Base-by-base conservation (phyloP, 2,113 vertebrate genomes). In the Plecturocebus donacophilus region DNA sequence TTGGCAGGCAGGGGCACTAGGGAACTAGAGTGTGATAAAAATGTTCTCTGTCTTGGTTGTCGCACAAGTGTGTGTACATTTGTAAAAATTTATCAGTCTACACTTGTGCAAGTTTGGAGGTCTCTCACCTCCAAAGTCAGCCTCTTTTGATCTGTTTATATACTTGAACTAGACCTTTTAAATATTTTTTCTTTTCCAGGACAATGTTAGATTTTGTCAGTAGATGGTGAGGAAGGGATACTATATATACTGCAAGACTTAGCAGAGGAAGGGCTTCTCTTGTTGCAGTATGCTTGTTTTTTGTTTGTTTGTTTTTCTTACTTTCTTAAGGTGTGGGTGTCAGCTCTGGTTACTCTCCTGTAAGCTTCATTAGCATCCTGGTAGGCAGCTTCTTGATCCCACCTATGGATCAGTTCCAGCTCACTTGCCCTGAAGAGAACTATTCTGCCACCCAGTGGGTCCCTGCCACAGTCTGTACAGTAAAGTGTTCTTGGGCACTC, bases 41-140 rank as follows among this genome's bases (percentile, higher is more conserved):
- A 2, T 45, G 77, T 32, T 64, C 42, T 61, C 0, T 27, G 1
- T 56, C 40, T 40, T n/a, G 38, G 12, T 47, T 35, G 40, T 76
- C 1, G 3, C 38, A 17, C 49, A n/a, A 35, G 68, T 20, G 30
- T 70, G 0, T 23, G 1, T 32, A 9, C 12, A 2, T 0, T 1
- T 0, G 20, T n/a, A 40, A 8, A 47, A 14, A 3, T 30, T 7
- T 8, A 17, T 38, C 17, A 6, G 0, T 47, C n/a, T 54, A 25
- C 42, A 10, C 47, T 13, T 17, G 16, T 83, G 61, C 49, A 19
- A 0, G 17, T 25, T 14, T 19, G 5, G 32, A 9, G 0, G 61
- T 75, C 23, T 94, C 40, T 80, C 42, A 73, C 1, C 25, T 66
- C 38, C 40, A 19, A 0, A 42, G 8, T 47, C 61, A 56, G 64